phyloP scores from a whole-genome alignment of 2,797 vertebrate species.

The Paratrypauchen microcephalus region DNA sequence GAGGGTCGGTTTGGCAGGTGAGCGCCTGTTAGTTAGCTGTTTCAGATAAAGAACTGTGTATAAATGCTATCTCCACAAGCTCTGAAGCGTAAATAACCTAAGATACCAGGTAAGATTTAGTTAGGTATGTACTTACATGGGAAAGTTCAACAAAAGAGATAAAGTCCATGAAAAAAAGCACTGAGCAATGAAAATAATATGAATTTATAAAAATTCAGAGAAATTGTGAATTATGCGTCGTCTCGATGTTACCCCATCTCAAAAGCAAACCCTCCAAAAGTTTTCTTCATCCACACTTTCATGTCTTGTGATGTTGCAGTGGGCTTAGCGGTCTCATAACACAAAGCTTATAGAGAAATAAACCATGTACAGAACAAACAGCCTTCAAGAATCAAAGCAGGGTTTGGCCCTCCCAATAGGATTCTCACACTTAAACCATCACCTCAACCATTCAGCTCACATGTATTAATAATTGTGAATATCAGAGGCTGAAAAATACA shows the following conservation, averaged over 20 bases:
- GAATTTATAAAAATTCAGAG: too few species aligned
- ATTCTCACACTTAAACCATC: neutral
- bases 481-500: neutral
- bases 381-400: neutral
- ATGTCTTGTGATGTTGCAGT: neutral
- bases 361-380: neutral
- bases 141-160: slow-evolving; percentile 33
- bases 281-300: neutral
- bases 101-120: slow-evolving; percentile 22
- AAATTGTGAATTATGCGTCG: too few species aligned
- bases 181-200: too few species aligned
- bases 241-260: too few species aligned
- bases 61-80: slow-evolving; percentile 40
- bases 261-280: neutral
- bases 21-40: slow-evolving; percentile 32
- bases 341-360: neutral
- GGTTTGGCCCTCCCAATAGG: neutral
- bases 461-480: neutral
- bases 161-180: neutral
- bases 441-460: neutral
- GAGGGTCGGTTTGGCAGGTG: slow-evolving; percentile 35
- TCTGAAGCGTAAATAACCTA: slow-evolving; percentile 46
- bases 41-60: slow-evolving; percentile 28
- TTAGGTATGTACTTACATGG: slow-evolving; percentile 23
- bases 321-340: neutral